phyloP scores from a whole-genome alignment of 2,888 invertebrate genomes.

The Spatulosminthurus flaviceps region DNA sequence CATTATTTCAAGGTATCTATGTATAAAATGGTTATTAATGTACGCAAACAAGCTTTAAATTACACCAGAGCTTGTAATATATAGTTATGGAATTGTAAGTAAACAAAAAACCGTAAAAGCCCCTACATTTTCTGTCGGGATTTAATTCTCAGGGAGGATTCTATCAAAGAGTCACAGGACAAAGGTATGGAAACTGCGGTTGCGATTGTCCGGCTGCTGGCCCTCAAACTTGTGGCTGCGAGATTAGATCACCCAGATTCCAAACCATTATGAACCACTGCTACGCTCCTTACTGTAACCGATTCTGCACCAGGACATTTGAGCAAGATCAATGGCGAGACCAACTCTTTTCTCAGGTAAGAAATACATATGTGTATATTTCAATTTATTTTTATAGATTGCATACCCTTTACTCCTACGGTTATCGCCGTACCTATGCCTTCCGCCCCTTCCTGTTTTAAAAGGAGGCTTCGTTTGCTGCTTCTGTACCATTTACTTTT shows the following conservation, averaged over 20 bases:
- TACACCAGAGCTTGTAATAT: too few relatives aligned
- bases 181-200: slow-evolving; percentile 58
- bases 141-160: slow-evolving; percentile 49
- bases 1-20: too few relatives aligned
- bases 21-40: too few relatives aligned
- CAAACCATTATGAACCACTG: slow-evolving; percentile 60
- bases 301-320: slow-evolving; percentile 59
- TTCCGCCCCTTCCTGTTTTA: too few relatives aligned
- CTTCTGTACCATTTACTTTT: too few relatives aligned
- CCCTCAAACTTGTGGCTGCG: slow-evolving; percentile 45
- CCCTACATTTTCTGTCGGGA: neutral
- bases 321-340: slow-evolving; percentile 62
- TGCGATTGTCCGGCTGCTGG: slow-evolving; percentile 51
- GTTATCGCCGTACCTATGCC: too few relatives aligned
- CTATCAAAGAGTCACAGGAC: slow-evolving; percentile 56
- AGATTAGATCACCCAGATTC: slow-evolving; percentile 54
- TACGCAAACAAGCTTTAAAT: too few relatives aligned
- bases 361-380: neutral
- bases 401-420: too few relatives aligned
- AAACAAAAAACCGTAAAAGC: neutral
- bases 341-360: slow-evolving; percentile 55
- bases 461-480: too few relatives aligned
- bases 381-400: neutral
- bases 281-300: slow-evolving; percentile 59
- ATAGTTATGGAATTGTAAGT: too few relatives aligned